Base-by-base conservation (phyloP, 1,140 invertebrate genomes). In the Dermatophagoides farinae region DNA sequence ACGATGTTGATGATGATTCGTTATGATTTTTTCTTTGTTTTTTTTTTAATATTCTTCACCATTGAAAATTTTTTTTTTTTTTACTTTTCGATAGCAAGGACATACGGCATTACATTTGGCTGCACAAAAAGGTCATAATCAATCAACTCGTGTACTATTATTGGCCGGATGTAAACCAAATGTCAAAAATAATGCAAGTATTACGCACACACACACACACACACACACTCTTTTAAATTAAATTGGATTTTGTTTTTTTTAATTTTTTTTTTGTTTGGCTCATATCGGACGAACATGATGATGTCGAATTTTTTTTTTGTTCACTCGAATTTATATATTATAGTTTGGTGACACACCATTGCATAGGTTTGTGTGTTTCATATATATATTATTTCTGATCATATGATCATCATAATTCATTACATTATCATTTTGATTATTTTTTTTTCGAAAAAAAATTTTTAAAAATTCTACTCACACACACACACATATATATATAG, bases 71-170 rank as follows among this genome's bases (percentile, higher is more conserved):
- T 25, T 18, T n/a, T 43, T 38, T n/a, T 55, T 40, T 20, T 40
- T 12, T 55, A 2, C 5, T 14, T 25, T 20, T 14, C 5, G n/a
- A 38, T 78, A 82, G 64, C 85, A 84, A 54, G 89, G 89, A 18
- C 91, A 93, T 71, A 84, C 88, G 12, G 79, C 90, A n/a, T 77
- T 97, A 2, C 91, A 97, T 74, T 77, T 96, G 53, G 85, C 86
- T 49, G 90, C 88, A 68, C 90, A 96, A 76, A 92, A 91, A 67
- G 90, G 91, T 0, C 91, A 96, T 72, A 96, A 96, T 74, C 88
- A 97, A 75, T 87, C 85, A 62, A 88, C 86, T 64, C 72, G 91
- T 46, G 86, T 90, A 68, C 75, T 96, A 5, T 75, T 96, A 1
- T 76, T 91, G 61, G 82, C 85, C 23, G 87, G 86, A 0, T 86